A percentile compares a stretch with the other conserved stretches of the same genome.
phyloP scores from a whole-genome alignment of 2,113 vertebrate genomes.

The Bujurquina vittata region DNA sequence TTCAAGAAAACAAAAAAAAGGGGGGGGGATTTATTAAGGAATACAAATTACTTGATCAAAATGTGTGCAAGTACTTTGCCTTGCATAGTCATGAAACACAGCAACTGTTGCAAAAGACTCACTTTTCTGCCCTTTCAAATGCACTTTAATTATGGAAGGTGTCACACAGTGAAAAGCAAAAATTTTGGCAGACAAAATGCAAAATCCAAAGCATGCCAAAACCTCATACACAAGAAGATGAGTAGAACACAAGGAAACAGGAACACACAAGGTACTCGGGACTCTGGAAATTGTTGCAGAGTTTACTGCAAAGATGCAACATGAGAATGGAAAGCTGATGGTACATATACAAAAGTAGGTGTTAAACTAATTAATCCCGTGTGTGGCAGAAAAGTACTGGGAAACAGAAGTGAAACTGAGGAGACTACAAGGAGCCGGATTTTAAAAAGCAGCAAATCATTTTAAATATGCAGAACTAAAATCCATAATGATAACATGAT shows the following conservation, averaged over 20 bases:
- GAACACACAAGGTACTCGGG: not conserved
- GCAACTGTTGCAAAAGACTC: accelerated
- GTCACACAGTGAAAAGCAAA: not conserved
- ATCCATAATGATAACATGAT: not conserved
- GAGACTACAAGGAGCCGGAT: not conserved
- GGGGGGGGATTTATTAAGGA: too few species aligned
- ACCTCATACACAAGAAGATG: not conserved
- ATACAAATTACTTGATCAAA: too few species aligned
- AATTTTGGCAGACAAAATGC: not conserved
- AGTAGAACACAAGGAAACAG: too few species aligned
- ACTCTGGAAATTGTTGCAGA: too few species aligned
- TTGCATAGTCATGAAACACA: not conserved
- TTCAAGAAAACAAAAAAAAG: too few species aligned
- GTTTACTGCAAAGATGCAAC: not conserved
- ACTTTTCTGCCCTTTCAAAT: not conserved
- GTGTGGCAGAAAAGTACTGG: not conserved
- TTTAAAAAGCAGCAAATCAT: not conserved
- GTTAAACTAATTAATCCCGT: not conserved
- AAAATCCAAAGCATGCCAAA: not conserved
- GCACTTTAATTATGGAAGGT: not conserved
- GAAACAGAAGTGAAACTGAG: not conserved
- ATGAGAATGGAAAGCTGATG: not conserved
- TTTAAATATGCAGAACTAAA: not conserved
- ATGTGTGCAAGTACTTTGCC: not conserved
- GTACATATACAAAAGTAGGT: not conserved